These are phyloP conservation scores for Chromobotia macracanthus DNA, from an alignment of 2,797 vertebrate species.

Conservation along the genomic window DNA sequence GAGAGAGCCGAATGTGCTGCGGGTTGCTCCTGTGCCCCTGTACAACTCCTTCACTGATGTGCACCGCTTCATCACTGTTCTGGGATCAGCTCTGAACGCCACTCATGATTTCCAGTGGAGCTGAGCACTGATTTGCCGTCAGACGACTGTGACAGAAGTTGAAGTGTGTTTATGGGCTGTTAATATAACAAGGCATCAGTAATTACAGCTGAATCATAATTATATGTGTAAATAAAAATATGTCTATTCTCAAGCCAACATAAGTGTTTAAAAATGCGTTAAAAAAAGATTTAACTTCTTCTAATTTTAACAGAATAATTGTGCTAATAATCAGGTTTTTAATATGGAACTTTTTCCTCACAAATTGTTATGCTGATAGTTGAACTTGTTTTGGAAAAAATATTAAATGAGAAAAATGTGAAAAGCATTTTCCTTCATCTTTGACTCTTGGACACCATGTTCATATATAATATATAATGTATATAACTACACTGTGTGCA, in stretches of 20 bases:
- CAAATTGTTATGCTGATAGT: no score
- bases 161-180: background rate
- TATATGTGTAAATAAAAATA: background rate
- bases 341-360: no score
- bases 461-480: no score
- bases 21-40: conserved; percentile 88
- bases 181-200: background rate
- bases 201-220: no score
- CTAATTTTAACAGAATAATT: background rate
- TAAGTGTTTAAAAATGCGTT: no score
- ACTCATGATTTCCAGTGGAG: conserved; percentile 19
- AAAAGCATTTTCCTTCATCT: no score
- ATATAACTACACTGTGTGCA: no score
- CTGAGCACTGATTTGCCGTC: background rate
- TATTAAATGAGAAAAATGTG: no score
- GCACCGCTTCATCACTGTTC: conserved; percentile 80
- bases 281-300: background rate
- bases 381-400: no score
- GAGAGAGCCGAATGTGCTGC: conserved; percentile 85
- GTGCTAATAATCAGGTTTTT: background rate
- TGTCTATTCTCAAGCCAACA: no score
- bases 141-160: background rate
- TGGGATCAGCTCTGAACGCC: conserved; percentile 76
- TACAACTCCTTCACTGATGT: conserved; percentile 95
- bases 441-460: no score